These are phyloP conservation scores for Bradypodion ventrale DNA, from an alignment of 2,797 vertebrate genomes.

Conservation along the genomic window DNA sequence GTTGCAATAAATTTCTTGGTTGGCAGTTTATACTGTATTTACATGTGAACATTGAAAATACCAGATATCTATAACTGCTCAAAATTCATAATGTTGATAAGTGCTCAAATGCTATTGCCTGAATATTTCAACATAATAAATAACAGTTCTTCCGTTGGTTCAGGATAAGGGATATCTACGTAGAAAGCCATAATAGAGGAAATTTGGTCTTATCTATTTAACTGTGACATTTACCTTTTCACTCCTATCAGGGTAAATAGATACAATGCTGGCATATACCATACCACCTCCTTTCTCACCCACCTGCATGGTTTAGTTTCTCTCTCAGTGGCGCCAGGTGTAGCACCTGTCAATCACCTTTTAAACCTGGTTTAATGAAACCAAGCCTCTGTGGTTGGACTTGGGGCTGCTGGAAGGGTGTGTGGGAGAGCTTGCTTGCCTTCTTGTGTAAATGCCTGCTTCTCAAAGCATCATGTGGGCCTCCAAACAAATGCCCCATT, in stretches of 20 bases:
- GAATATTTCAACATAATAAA: too few relatives aligned
- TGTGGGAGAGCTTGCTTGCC: background rate
- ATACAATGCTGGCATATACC: background rate
- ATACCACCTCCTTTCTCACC: background rate
- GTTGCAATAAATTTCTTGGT: too few relatives aligned
- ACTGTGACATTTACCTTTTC: background rate
- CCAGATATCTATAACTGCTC: too few relatives aligned
- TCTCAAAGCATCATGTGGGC: background rate
- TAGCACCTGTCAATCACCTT: conserved; percentile 6
- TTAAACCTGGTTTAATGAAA: conserved; percentile 46
- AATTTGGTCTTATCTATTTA: background rate
- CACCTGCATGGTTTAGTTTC: conserved; percentile 30
- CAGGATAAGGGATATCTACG: too few relatives aligned
- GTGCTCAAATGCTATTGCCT: too few relatives aligned
- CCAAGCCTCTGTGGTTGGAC: background rate
- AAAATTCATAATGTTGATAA: too few relatives aligned
- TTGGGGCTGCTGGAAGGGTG: background rate
- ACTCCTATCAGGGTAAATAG: background rate
- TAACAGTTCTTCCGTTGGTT: too few relatives aligned
- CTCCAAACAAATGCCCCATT: conserved; percentile 13
- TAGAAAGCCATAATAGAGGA: background rate
- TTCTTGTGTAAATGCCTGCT: background rate
- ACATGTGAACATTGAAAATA: too few relatives aligned
- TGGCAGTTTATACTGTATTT: too few relatives aligned
- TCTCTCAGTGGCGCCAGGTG: conserved; percentile 2